These are phyloP conservation scores for Drosophila tsacasi DNA, from an alignment of 1,140 invertebrate genomes.

Conservation along the genomic window DNA sequence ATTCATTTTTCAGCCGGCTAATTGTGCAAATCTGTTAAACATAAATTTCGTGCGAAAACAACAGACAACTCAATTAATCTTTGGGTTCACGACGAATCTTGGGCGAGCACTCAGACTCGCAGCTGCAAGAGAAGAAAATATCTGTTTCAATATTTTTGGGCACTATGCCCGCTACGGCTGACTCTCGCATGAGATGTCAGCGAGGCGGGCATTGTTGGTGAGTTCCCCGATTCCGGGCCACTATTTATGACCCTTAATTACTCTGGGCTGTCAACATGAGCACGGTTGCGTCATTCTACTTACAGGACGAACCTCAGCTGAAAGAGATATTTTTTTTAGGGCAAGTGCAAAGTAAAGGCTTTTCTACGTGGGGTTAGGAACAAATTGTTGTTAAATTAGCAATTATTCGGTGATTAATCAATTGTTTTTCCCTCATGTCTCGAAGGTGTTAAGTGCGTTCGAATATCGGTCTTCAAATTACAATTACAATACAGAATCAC, in stretches of 20 bases:
- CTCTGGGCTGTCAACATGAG: constrained; percentile 58
- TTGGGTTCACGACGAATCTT: constrained; percentile 42
- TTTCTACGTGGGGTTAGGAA: constrained; percentile 53
- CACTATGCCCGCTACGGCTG: constrained; percentile 54
- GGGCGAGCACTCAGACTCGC: constrained; percentile 12
- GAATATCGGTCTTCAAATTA: constrained; percentile 37
- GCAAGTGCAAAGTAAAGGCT: constrained; percentile 70
- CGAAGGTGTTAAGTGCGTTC: constrained; percentile 51
- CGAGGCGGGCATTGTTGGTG: constrained; percentile 48
- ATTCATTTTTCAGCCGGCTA: constrained; percentile 58
- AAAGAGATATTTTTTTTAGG: constrained; percentile 35
- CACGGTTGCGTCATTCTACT: constrained; percentile 35
- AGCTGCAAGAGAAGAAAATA: constrained; percentile 20
- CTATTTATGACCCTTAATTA: constrained; percentile 61
- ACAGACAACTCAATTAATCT: constrained; percentile 71
- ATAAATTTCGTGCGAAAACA: constrained; percentile 58
- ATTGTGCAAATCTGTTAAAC: constrained; percentile 70
- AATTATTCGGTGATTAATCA: constrained; percentile 72
- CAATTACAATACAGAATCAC: constrained; percentile 44
- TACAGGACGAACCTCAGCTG: constrained; percentile 48
- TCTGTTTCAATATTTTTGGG: constrained; percentile 47
- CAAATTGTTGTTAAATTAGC: constrained; percentile 79
- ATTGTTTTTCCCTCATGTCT: constrained; percentile 22
- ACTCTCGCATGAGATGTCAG: constrained; percentile 10
- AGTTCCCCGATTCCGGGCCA: constrained; percentile 27